These are phyloP conservation scores for Amphilophus citrinellus DNA, from an alignment of 2,113 vertebrate genomes.

Conservation along the genomic window DNA sequence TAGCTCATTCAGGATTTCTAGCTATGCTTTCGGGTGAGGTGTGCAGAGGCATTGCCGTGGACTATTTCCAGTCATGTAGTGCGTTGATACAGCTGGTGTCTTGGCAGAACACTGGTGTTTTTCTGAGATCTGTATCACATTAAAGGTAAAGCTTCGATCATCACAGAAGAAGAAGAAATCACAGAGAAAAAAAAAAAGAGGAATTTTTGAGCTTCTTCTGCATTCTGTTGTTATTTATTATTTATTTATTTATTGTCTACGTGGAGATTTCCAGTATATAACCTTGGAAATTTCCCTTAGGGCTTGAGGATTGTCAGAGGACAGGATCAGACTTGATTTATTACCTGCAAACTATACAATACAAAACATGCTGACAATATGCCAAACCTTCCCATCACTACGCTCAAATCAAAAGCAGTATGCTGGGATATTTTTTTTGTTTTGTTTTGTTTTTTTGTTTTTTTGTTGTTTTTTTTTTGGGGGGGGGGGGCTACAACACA, in stretches of 20 bases:
- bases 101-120: conserved; percentile 24
- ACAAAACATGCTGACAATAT: conserved; percentile 45
- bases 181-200: neutral
- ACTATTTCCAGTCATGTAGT: conserved; percentile 30
- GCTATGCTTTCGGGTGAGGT: conserved; percentile 35
- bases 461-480: too few species aligned
- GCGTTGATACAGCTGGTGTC: conserved; percentile 20
- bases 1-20: conserved; percentile 60
- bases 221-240: neutral
- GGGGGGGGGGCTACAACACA: too few species aligned
- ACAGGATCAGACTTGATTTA: conserved; percentile 63
- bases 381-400: conserved; percentile 18
- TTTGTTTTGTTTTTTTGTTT: neutral
- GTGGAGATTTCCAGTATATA: conserved; percentile 13
- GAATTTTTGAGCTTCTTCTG: neutral
- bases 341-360: conserved; percentile 43
- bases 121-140: conserved; percentile 11
- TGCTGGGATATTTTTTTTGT: neutral
- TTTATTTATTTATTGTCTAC: neutral
- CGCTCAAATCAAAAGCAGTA: neutral
- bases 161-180: neutral
- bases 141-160: neutral
- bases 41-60: conserved; percentile 41
- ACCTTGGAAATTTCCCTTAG: conserved; percentile 57
- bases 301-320: conserved; percentile 38